These are phyloP conservation scores for Plectrocnemia conspersa DNA, from an alignment of 1,140 invertebrate genomes.

Conservation along the genomic window DNA sequence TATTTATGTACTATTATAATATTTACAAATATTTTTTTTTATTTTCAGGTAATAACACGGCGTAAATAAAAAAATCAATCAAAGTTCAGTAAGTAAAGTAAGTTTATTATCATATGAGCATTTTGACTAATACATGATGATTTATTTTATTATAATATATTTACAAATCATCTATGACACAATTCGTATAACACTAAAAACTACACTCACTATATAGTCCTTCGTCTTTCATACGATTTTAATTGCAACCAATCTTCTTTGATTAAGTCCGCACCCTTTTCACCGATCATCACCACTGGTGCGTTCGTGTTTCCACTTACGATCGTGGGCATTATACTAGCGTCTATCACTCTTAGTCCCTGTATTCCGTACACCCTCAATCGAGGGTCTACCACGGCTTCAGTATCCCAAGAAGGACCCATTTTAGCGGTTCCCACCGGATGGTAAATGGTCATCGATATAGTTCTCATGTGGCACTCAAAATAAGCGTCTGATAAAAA, in stretches of 20 bases:
- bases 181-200: too few species aligned
- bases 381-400: slow-evolving; percentile 77
- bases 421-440: slow-evolving; percentile 79
- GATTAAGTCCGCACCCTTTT: slow-evolving; percentile 79
- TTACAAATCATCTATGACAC: too few species aligned
- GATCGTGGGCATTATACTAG: slow-evolving; percentile 85
- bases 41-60: too few species aligned
- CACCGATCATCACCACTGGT: slow-evolving; percentile 80
- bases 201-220: too few species aligned
- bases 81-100: too few species aligned
- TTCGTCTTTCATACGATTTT: slow-evolving; percentile 14
- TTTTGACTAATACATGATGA: too few species aligned
- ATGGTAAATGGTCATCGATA: slow-evolving; percentile 84
- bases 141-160: too few species aligned
- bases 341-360: slow-evolving; percentile 78
- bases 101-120: too few species aligned
- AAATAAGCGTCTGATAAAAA: slow-evolving; percentile 76
- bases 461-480: slow-evolving; percentile 78
- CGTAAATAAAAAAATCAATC: too few species aligned
- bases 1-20: too few species aligned
- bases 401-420: slow-evolving; percentile 69
- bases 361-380: slow-evolving; percentile 71
- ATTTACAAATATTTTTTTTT: too few species aligned
- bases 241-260: slow-evolving; percentile 63
- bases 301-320: slow-evolving; percentile 79